Evolutionary conservation across 2,888 invertebrate genomes (phyloP).

Genomic region (Oscheius sp.): DNA sequence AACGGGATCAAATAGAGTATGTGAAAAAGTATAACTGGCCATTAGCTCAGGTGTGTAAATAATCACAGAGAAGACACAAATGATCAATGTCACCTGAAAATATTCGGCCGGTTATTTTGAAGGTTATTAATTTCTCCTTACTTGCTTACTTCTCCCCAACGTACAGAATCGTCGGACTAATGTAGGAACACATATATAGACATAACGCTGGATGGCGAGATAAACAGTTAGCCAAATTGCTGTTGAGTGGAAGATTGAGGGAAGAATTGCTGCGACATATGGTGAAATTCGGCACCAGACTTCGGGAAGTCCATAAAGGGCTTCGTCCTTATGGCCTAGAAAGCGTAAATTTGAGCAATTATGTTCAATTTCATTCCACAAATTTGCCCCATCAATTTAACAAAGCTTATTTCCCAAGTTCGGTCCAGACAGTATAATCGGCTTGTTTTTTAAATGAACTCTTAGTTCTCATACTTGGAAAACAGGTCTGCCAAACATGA

Average conservation of each 20-base stretch:
- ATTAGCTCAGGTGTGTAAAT: slow-evolving; percentile 65
- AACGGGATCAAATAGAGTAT: slow-evolving; percentile 9
- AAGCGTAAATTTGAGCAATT: too few relatives aligned
- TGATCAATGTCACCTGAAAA: slow-evolving; percentile 74
- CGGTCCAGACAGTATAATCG: too few relatives aligned
- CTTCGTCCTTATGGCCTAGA: slow-evolving; percentile 59
- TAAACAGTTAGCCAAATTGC: slow-evolving; percentile 92
- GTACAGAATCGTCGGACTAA: slow-evolving; percentile 82
- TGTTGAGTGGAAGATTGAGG: slow-evolving; percentile 89
- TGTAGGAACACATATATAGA: slow-evolving; percentile 91
- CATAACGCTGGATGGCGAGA: slow-evolving; percentile 88
- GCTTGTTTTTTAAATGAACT: too few relatives aligned
- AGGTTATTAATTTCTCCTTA: slow-evolving; percentile 23
- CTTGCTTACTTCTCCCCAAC: slow-evolving; percentile 70
- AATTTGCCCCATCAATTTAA: too few relatives aligned
- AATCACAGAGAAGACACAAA: slow-evolving; percentile 55
- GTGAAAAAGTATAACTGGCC: slow-evolving; percentile 33
- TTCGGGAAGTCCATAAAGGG: slow-evolving; percentile 55
- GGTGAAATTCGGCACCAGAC: slow-evolving; percentile 71
- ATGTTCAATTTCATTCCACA: too few relatives aligned
- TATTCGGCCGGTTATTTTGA: too few relatives aligned
- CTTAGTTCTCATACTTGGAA: too few relatives aligned
- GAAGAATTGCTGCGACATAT: slow-evolving; percentile 76
- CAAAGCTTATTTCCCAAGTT: too few relatives aligned
- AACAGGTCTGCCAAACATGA: too few relatives aligned